Evolutionary conservation across 2,113 vertebrate genomes (phyloP).

Genomic region (Hipposideros armiger): DNA sequence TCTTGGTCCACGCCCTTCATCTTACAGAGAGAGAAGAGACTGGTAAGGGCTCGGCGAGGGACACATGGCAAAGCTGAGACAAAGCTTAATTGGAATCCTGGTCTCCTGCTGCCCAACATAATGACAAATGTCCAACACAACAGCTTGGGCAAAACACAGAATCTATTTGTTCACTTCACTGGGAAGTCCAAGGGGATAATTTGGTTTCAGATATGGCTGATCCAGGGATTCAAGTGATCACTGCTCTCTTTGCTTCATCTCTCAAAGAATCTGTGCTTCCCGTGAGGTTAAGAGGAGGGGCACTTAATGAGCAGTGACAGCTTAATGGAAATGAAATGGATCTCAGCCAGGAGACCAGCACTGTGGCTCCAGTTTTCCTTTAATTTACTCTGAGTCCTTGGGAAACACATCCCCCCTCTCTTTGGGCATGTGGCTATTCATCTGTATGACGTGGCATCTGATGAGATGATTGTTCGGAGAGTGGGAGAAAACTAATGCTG

Average conservation of each 20-base stretch:
- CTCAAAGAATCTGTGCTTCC: neutral
- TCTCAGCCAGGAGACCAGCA: neutral
- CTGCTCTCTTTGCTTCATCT: neutral
- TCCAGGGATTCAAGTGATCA: neutral
- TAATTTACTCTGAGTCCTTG: neutral
- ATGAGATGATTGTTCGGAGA: neutral
- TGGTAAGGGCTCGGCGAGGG: neutral
- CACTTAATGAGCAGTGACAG: neutral
- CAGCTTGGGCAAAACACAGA: neutral
- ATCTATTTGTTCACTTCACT: neutral
- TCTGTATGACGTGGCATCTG: neutral
- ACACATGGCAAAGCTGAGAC: neutral
- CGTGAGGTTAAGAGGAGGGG: neutral
- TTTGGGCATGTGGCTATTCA: neutral
- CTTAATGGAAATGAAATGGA: neutral
- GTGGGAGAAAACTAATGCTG: neutral
- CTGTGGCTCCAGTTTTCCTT: conserved; percentile 1
- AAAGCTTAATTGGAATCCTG: neutral
- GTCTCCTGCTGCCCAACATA: neutral
- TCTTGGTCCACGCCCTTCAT: neutral
- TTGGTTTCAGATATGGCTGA: neutral
- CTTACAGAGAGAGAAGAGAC: neutral
- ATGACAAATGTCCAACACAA: neutral
- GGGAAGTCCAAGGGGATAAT: neutral
- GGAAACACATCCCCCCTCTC: neutral